Evolutionary conservation across 92 coral and sea anemone species (phyloP).

Genomic region (Palythoa grandis): DNA sequence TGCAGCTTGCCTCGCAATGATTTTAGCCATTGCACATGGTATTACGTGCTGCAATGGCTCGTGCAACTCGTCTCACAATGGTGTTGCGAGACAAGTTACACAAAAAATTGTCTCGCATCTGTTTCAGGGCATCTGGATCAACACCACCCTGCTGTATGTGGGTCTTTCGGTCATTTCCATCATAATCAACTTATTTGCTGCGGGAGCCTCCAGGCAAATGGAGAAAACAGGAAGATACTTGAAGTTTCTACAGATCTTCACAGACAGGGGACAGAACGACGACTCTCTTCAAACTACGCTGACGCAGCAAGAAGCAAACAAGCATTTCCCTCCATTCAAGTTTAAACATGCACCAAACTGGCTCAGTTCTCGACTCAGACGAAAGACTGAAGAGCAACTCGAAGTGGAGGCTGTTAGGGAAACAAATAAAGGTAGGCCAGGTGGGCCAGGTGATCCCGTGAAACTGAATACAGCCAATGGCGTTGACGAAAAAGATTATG

Average conservation of each 20-base stretch:
- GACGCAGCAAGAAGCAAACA: not conserved
- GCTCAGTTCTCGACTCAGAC: not conserved
- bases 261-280: conserved; percentile 32
- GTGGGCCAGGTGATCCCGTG: not conserved
- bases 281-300: not conserved
- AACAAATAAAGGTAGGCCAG: not conserved
- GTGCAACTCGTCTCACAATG: no score
- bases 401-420: conserved; percentile 5
- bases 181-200: conserved; percentile 88
- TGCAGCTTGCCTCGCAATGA: no score
- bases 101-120: not conserved
- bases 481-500: conserved; percentile 15
- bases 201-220: conserved; percentile 77
- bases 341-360: not conserved
- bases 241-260: conserved; percentile 73
- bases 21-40: no score
- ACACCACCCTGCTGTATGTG: conserved; percentile 79
- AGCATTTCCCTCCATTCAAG: conserved; percentile 13
- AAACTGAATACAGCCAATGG: conserved; percentile 10
- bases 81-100: no score
- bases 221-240: conserved; percentile 82
- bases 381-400: not conserved
- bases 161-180: conserved; percentile 87
- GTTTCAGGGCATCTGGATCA: conserved; percentile 95
- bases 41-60: no score